Evolutionary conservation across 30 jellyfish, hydroid and myxozoan genomes (phyloP).

Genomic region (Aurelia aurita): DNA sequence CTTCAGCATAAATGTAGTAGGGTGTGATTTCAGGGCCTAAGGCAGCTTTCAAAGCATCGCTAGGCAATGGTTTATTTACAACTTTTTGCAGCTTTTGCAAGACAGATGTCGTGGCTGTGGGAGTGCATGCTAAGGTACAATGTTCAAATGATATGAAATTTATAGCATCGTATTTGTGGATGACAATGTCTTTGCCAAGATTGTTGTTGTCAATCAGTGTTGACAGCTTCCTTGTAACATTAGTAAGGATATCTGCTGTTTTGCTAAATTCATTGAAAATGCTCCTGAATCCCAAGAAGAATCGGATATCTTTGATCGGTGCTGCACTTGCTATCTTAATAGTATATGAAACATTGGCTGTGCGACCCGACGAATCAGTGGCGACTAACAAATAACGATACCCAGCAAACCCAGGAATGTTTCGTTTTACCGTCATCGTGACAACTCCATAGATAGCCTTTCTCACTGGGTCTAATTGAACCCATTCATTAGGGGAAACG

Average conservation of each 20-base stretch:
- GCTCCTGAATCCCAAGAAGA: slow-evolving; percentile 70
- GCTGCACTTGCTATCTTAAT: slow-evolving; percentile 65
- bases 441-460: slow-evolving; percentile 78
- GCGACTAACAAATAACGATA: slow-evolving; percentile 81
- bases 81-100: slow-evolving; percentile 62
- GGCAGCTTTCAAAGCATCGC: slow-evolving; percentile 54
- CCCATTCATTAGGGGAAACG: slow-evolving; percentile 86
- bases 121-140: slow-evolving; percentile 78
- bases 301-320: slow-evolving; percentile 44
- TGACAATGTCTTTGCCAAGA: slow-evolving; percentile 24
- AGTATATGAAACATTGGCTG: slow-evolving; percentile 82
- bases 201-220: slow-evolving; percentile 10
- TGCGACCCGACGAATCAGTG: slow-evolving; percentile 90
- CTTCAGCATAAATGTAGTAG: slow-evolving; percentile 63
- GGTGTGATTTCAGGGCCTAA: slow-evolving; percentile 69
- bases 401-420: slow-evolving; percentile 40
- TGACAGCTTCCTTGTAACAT: slow-evolving; percentile 54
- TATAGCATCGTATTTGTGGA: slow-evolving; percentile 53
- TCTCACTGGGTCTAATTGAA: slow-evolving; percentile 64
- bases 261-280: slow-evolving; percentile 18
- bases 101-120: slow-evolving; percentile 36
- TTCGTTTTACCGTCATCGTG: slow-evolving; percentile 58
- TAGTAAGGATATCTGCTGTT: slow-evolving; percentile 55
- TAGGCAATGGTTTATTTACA: slow-evolving; percentile 65
- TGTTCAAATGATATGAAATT: slow-evolving; percentile 44